Evolutionary conservation across 2,797 vertebrate species (phyloP).

Genomic region (Valencia hispanica): DNA sequence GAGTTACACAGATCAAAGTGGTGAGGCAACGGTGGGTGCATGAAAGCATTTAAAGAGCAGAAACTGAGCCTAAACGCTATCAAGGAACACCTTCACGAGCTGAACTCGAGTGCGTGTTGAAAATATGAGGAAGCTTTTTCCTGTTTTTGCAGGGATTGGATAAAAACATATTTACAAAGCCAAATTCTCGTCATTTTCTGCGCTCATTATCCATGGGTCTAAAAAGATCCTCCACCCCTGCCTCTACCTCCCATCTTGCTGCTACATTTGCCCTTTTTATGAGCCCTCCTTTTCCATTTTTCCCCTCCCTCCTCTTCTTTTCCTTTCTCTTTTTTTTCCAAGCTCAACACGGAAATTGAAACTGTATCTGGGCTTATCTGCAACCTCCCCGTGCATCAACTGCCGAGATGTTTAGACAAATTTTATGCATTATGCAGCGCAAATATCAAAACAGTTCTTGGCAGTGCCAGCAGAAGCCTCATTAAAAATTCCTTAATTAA

Average conservation of each 20-base stretch:
- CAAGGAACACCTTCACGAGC: constrained; percentile 78
- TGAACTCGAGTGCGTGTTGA: constrained; percentile 57
- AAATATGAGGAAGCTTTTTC: constrained; percentile 71
- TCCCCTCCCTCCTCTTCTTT: constrained; percentile 63
- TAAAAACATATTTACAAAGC: constrained; percentile 73
- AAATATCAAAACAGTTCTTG: constrained; percentile 93
- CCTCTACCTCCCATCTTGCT: constrained; percentile 53
- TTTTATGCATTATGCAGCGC: constrained; percentile 92
- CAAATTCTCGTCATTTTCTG: constrained; percentile 74
- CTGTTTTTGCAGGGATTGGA: constrained; percentile 43
- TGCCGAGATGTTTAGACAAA: constrained; percentile 91
- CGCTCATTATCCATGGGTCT: constrained; percentile 77
- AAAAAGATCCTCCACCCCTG: constrained; percentile 69
- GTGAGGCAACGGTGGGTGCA: constrained; percentile 74
- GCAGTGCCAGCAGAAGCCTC: constrained; percentile 90
- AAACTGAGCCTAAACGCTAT: constrained; percentile 77
- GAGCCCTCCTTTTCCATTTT: constrained; percentile 82
- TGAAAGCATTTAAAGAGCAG: constrained; percentile 83
- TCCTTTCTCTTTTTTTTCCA: constrained; percentile 72
- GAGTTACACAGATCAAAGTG: constrained; percentile 84
- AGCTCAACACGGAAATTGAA: constrained; percentile 88
- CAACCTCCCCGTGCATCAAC: constrained; percentile 87
- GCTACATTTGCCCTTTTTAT: constrained; percentile 86
- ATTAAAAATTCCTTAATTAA: constrained; percentile 94
- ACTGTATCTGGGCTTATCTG: constrained; percentile 90